A percentile compares a stretch with the other conserved stretches of the same genome.
These are phyloP conservation scores for Ctenochaetus hawaiiensis DNA, from an alignment of 2,797 vertebrate species.

Conservation along the genomic window DNA sequence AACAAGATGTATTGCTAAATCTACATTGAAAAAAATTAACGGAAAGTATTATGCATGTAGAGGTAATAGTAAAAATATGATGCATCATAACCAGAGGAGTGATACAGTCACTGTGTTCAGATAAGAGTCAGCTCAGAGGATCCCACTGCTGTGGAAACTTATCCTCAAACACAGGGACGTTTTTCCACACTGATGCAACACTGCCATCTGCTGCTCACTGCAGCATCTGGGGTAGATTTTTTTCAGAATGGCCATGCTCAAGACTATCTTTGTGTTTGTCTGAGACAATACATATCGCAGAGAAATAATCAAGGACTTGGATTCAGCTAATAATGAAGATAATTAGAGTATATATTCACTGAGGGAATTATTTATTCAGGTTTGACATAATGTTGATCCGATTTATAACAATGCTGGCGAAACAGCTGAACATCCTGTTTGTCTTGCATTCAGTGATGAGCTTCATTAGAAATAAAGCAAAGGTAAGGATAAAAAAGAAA, in stretches of 20 bases:
- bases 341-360: too few relatives aligned
- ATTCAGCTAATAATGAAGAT: not conserved
- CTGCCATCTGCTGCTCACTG: constrained; percentile 71
- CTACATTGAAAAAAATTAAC: not conserved
- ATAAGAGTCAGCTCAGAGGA: constrained; percentile 5
- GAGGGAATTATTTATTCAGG: not conserved
- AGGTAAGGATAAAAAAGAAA: not conserved
- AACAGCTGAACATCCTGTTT: not conserved
- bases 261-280: not conserved
- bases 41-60: constrained; percentile 15
- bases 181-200: constrained; percentile 38
- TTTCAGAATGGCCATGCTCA: not conserved
- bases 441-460: not conserved
- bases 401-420: not conserved
- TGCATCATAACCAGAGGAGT: constrained; percentile 28
- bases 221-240: not conserved
- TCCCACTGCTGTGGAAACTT: constrained; percentile 13
- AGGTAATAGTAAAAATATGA: constrained; percentile 33
- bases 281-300: not conserved
- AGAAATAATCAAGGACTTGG: not conserved
- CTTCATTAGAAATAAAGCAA: not conserved
- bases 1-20: not conserved
- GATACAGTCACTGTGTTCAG: constrained; percentile 13
- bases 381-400: not conserved
- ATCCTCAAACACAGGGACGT: not conserved